Evolutionary conservation across 2,888 invertebrate genomes (phyloP).

Genomic region (Vannuccia rotundouncinata): DNA sequence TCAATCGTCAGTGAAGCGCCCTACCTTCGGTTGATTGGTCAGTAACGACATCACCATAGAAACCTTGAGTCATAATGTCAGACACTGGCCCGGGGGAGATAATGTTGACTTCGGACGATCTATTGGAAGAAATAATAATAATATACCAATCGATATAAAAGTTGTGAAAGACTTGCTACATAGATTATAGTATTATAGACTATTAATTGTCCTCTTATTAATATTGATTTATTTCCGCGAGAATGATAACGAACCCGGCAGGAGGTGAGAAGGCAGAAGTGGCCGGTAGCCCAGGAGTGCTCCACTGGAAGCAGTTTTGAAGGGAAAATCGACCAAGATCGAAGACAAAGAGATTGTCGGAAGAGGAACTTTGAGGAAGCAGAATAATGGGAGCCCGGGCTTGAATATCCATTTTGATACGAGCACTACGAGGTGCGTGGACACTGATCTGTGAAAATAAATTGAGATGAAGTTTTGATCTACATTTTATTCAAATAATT

Average conservation of each 20-base stretch:
- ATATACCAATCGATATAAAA: too few species aligned
- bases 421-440: slow-evolving; percentile 54
- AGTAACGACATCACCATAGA: not conserved
- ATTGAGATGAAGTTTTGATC: too few species aligned
- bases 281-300: not conserved
- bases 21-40: not conserved
- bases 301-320: not conserved
- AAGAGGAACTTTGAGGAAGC: slow-evolving; percentile 74
- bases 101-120: too few species aligned
- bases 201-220: too few species aligned
- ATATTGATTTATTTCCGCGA: too few species aligned
- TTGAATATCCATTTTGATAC: slow-evolving; percentile 63
- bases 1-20: not conserved
- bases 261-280: too few species aligned
- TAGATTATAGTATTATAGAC: too few species aligned
- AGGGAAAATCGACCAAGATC: slow-evolving; percentile 37
- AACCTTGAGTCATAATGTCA: not conserved
- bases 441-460: slow-evolving; percentile 41
- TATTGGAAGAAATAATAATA: too few species aligned
- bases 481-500: too few species aligned
- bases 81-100: not conserved
- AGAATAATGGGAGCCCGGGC: slow-evolving; percentile 75
- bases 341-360: slow-evolving; percentile 69
- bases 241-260: too few species aligned
- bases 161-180: too few species aligned